These are phyloP conservation scores for Pristis pectinata DNA, from an alignment of 2,797 vertebrate species.

Conservation along the genomic window DNA sequence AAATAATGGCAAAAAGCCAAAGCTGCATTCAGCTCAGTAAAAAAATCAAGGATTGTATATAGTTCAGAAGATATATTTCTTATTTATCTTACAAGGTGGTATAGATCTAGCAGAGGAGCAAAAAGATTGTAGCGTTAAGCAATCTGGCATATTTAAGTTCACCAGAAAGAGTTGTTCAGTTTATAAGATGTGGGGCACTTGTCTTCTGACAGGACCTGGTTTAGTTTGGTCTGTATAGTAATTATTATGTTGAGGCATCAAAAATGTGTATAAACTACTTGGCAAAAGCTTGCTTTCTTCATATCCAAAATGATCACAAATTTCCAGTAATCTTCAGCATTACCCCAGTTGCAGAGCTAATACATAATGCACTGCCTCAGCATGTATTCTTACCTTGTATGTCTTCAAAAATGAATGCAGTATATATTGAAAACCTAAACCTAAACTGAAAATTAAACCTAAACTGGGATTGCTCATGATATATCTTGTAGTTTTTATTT, in stretches of 20 bases:
- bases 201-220: neutral
- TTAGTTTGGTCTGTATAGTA: neutral
- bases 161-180: neutral
- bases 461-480: conserved; percentile 5
- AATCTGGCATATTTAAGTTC: neutral
- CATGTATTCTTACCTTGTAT: neutral
- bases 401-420: neutral
- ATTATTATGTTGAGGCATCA: neutral
- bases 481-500: conserved; percentile 43
- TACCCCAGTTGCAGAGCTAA: neutral
- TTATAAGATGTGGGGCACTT: neutral
- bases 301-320: neutral
- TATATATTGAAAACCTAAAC: neutral
- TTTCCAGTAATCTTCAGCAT: neutral
- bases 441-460: neutral
- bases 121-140: neutral
- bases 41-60: neutral
- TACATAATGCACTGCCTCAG: neutral
- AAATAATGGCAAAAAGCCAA: neutral
- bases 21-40: neutral
- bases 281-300: neutral
- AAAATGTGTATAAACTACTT: neutral
- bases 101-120: neutral
- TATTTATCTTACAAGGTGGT: neutral
- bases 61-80: neutral